phyloP scores from a whole-genome alignment of 2,113 vertebrate genomes.

The Trichechus manatus region DNA sequence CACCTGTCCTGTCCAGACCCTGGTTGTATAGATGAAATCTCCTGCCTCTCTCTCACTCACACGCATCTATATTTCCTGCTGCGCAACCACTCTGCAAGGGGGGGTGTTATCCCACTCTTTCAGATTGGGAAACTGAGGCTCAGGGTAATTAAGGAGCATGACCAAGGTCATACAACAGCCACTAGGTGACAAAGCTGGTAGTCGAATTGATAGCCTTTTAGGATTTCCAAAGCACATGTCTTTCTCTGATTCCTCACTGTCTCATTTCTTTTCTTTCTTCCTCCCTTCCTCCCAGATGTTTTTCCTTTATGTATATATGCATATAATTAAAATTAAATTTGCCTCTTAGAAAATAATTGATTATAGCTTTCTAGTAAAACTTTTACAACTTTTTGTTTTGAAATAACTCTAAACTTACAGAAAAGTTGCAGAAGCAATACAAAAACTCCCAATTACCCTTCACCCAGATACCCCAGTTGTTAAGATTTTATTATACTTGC shows the following conservation, averaged over 20 bases:
- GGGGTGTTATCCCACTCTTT: not conserved
- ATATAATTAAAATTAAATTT: not conserved
- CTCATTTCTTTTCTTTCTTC: not conserved
- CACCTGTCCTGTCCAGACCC: conserved; percentile 81
- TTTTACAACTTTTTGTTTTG: not conserved
- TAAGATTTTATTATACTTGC: not conserved
- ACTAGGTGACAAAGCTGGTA: not conserved
- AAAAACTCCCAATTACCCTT: not conserved
- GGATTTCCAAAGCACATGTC: not conserved
- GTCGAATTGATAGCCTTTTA: too few species aligned
- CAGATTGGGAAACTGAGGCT: not conserved
- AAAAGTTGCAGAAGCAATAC: not conserved
- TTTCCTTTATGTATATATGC: not conserved
- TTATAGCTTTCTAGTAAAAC: not conserved
- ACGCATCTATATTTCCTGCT: not conserved
- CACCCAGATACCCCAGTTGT: not conserved
- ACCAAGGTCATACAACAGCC: not conserved
- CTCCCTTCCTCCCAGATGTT: not conserved
- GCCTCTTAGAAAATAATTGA: not conserved
- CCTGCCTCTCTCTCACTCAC: not conserved
- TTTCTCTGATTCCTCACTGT: not conserved
- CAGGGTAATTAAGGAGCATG: not conserved
- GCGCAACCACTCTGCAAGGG: not conserved
- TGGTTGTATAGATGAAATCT: conserved; percentile 84
- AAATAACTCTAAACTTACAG: not conserved